Evolutionary conservation across 1,140 invertebrate genomes (phyloP).

Genomic region (Gryllus bimaculatus): DNA sequence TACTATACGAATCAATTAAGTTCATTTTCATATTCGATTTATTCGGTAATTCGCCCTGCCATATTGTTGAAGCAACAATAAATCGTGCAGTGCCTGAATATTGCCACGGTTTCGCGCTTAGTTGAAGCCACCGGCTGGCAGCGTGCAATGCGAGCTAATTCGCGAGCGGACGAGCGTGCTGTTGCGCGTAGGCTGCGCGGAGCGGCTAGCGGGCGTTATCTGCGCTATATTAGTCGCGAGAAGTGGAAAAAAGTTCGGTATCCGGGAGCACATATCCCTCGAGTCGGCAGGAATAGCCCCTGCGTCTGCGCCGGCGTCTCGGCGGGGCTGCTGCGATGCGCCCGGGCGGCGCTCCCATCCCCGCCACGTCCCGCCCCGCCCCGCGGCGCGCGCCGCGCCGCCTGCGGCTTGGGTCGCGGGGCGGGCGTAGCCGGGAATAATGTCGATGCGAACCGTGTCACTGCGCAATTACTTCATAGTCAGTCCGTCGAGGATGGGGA

Average conservation of each 20-base stretch:
- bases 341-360: slow-evolving; percentile 14
- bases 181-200: no score
- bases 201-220: neutral
- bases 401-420: no score
- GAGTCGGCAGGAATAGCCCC: neutral
- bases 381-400: no score
- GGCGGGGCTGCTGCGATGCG: slow-evolving; percentile 8
- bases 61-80: no score
- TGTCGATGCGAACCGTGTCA: no score
- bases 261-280: neutral
- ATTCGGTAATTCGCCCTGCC: no score
- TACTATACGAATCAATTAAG: no score
- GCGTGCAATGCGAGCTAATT: neutral
- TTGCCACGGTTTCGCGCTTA: no score
- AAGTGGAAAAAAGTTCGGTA: neutral
- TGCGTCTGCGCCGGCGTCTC: neutral
- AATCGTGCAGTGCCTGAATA: no score
- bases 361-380: neutral
- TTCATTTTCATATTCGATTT: no score
- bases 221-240: neutral
- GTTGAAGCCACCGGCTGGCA: no score
- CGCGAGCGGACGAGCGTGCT: neutral
- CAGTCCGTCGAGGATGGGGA: slow-evolving; percentile 25
- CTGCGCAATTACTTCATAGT: slow-evolving; percentile 16
- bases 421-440: no score